Conservation (phyloP, 2,888 invertebrate species). For the Muschampia plurimacula region DNA sequence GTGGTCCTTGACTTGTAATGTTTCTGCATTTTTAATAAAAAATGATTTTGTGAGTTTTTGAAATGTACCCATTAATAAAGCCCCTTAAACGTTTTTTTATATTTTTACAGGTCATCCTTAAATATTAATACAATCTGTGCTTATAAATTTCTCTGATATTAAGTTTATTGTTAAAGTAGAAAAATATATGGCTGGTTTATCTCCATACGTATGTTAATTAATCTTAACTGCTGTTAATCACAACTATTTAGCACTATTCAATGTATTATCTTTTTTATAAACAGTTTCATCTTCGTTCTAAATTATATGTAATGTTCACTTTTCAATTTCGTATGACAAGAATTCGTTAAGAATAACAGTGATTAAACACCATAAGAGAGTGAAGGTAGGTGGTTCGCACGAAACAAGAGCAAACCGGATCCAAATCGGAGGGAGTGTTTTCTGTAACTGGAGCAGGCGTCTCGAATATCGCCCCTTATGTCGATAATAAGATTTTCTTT, state of each 20-base stretch:
- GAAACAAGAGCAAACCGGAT: constrained; percentile 81
- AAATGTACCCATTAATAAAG: not conserved
- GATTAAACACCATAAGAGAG: constrained; percentile 76
- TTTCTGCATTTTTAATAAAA: constrained; percentile 14
- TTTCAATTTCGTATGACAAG: constrained; percentile 31
- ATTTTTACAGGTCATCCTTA: not conserved
- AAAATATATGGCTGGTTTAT: no score
- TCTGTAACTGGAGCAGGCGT: constrained; percentile 82
- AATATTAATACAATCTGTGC: no score
- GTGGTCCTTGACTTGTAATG: constrained; percentile 43
- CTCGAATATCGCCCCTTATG: constrained; percentile 83
- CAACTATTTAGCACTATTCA: not conserved
- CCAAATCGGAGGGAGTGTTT: constrained; percentile 76
- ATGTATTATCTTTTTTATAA: not conserved
- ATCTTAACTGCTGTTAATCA: not conserved
- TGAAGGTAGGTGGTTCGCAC: constrained; percentile 69
- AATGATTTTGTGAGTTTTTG: not conserved
- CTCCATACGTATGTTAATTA: not conserved
- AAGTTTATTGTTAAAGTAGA: no score
- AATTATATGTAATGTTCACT: not conserved
- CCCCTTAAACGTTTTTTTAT: not conserved
- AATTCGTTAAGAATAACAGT: constrained; percentile 59
- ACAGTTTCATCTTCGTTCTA: not conserved
- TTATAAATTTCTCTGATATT: no score
- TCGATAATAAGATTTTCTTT: constrained; percentile 83